phyloP scores from a whole-genome alignment of 2,888 invertebrate species.

The Thelaira solivaga region DNA sequence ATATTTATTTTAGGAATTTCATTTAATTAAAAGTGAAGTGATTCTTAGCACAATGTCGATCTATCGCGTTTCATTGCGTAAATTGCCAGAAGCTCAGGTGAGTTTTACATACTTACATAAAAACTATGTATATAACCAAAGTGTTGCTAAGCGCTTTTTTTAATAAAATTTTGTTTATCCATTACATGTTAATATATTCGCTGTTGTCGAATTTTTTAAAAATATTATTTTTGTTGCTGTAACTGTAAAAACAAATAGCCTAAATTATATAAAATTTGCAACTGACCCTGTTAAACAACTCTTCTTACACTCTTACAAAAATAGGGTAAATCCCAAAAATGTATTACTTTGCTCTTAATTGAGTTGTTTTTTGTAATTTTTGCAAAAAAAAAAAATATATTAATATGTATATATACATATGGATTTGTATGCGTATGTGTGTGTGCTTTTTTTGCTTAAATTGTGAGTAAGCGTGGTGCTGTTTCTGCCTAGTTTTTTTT shows the following conservation, averaged over 20 bases:
- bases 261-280: conserved; percentile 26
- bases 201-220: too few species aligned
- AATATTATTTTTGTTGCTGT: too few species aligned
- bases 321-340: conserved; percentile 44
- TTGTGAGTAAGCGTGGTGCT: conserved; percentile 42
- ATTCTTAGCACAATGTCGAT: conserved; percentile 79
- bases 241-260: background rate
- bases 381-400: background rate
- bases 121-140: too few species aligned
- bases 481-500: background rate
- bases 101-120: conserved; percentile 65
- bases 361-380: background rate
- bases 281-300: background rate
- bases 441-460: background rate
- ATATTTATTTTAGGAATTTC: conserved; percentile 48
- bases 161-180: too few species aligned
- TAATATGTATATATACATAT: too few species aligned
- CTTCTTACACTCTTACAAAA: background rate
- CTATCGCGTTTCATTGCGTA: conserved; percentile 82
- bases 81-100: conserved; percentile 82
- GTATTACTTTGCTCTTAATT: background rate
- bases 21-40: conserved; percentile 43
- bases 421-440: background rate
- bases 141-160: too few species aligned
- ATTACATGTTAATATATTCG: too few species aligned